Percentiles rank a stretch among this genome's conserved stretches.
Evolutionary conservation across 2,888 invertebrate genomes (phyloP).

Genomic region (Pristionchus fissidentatus): DNA sequence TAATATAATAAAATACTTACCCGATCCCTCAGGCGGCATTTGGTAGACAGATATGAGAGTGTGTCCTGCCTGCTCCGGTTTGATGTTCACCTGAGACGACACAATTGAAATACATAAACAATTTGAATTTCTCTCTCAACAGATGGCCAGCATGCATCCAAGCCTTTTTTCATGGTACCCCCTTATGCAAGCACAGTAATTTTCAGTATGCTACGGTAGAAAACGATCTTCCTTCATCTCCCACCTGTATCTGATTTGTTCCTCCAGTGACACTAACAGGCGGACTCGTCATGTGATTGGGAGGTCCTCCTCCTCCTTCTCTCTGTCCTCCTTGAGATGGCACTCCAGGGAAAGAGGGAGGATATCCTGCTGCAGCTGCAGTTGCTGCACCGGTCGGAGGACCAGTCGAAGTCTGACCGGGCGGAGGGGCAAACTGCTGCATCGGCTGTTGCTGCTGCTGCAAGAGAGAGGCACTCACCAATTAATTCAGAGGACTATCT

Average conservation of each 20-base stretch:
- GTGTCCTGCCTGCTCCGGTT: slow-evolving; percentile 67
- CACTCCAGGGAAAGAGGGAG: background rate
- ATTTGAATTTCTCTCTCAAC: too few species aligned
- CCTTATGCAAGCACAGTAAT: background rate
- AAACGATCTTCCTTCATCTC: too few species aligned
- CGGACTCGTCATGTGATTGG: background rate
- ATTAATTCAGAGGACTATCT: too few species aligned
- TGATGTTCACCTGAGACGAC: slow-evolving; percentile 71
- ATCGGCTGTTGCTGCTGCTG: background rate
- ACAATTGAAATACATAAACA: background rate
- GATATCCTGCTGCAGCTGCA: background rate
- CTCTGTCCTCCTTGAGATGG: background rate
- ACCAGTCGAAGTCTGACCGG: background rate
- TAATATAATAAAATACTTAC: background rate
- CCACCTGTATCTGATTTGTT: slow-evolving; percentile 39
- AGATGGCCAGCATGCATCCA: too few species aligned
- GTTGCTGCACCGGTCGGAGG: background rate
- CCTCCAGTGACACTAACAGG: slow-evolving; percentile 47
- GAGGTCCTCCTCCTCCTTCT: background rate
- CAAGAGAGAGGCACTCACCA: background rate
- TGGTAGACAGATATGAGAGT: slow-evolving; percentile 74
- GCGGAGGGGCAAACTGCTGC: slow-evolving; percentile 36
- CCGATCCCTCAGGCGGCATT: slow-evolving; percentile 58
- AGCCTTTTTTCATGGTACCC: too few species aligned
- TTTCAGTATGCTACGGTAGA: background rate